phyloP scores from a whole-genome alignment of 2,113 vertebrate genomes.

The Maccullochella peelii region DNA sequence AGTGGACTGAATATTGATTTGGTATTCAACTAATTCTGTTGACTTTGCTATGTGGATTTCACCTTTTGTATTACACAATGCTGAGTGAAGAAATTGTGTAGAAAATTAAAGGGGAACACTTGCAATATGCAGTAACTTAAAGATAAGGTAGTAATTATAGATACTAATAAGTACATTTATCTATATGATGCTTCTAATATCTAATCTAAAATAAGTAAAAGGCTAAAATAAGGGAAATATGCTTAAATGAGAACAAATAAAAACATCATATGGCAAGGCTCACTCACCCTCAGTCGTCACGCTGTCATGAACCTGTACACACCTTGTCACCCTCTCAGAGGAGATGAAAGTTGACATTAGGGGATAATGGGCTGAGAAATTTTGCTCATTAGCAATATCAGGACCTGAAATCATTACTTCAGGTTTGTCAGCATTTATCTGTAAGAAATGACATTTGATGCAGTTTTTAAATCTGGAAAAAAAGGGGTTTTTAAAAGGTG shows the following conservation, averaged over 20 bases:
- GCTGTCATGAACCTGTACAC: slow-evolving; percentile 26
- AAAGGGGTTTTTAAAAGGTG: not conserved
- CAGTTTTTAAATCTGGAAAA: slow-evolving; percentile 1
- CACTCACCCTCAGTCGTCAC: not conserved
- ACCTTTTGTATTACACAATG: slow-evolving; percentile 30
- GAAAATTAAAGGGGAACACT: not conserved
- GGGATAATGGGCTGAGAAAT: slow-evolving; percentile 26
- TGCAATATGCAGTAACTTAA: not conserved
- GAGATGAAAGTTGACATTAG: slow-evolving; percentile 26
- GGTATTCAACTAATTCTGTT: slow-evolving; percentile 54
- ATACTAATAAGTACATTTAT: not conserved
- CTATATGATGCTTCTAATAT: not conserved
- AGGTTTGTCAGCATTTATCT: slow-evolving; percentile 19
- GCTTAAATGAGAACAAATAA: not conserved
- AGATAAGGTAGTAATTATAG: not conserved
- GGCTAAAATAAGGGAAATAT: not conserved
- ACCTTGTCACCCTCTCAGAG: slow-evolving; percentile 13
- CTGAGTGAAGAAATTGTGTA: slow-evolving; percentile 5
- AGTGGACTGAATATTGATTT: slow-evolving; percentile 50
- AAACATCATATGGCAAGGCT: not conserved
- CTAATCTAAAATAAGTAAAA: not conserved
- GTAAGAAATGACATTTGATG: slow-evolving; percentile 10
- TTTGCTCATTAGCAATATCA: slow-evolving; percentile 17
- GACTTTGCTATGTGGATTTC: slow-evolving; percentile 51
- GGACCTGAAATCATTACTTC: slow-evolving; percentile 8